Percentiles rank a stretch among this genome's conserved stretches.
Evolutionary conservation across 2,888 invertebrate genomes (phyloP).

Genomic region (Eristalis pertinax): DNA sequence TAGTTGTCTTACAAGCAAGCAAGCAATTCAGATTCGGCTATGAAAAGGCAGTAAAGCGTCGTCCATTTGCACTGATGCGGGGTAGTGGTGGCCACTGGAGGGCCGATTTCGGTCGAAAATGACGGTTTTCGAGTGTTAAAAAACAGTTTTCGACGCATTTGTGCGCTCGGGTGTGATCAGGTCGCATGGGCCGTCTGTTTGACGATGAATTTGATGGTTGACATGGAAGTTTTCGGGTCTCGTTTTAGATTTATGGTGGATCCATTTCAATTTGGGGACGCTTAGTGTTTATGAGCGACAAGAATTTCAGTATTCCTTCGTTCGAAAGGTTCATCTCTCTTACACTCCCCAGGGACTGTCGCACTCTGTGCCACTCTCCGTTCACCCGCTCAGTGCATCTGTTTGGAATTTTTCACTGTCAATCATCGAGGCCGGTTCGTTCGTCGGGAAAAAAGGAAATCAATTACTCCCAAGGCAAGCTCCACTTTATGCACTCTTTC

Average conservation of each 20-base stretch:
- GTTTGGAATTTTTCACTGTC: constrained; percentile 57
- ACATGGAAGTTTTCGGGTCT: neutral
- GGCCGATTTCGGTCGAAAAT: neutral
- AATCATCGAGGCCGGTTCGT: constrained; percentile 48
- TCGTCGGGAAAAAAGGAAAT: constrained; percentile 16
- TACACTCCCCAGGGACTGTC: constrained; percentile 3
- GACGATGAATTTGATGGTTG: neutral
- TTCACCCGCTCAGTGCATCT: constrained; percentile 21
- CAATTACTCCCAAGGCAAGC: constrained; percentile 28
- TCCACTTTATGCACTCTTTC: constrained; percentile 15
- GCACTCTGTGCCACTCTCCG: neutral
- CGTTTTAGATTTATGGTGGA: neutral
- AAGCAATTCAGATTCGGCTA: neutral
- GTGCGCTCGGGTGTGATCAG: neutral
- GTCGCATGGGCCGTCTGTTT: neutral
- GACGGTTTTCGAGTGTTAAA: neutral
- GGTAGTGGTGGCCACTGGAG: no score
- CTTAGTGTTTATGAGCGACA: neutral
- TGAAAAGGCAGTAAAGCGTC: neutral
- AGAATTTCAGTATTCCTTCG: constrained; percentile 9
- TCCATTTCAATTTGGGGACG: neutral
- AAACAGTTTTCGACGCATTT: neutral
- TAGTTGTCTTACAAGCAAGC: neutral
- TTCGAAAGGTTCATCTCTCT: constrained; percentile 12
- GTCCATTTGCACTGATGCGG: neutral